A percentile compares a stretch with the other conserved stretches of the same genome.
phyloP scores from a whole-genome alignment of 2,888 invertebrate species.

The Sphaeridia pumilis region DNA sequence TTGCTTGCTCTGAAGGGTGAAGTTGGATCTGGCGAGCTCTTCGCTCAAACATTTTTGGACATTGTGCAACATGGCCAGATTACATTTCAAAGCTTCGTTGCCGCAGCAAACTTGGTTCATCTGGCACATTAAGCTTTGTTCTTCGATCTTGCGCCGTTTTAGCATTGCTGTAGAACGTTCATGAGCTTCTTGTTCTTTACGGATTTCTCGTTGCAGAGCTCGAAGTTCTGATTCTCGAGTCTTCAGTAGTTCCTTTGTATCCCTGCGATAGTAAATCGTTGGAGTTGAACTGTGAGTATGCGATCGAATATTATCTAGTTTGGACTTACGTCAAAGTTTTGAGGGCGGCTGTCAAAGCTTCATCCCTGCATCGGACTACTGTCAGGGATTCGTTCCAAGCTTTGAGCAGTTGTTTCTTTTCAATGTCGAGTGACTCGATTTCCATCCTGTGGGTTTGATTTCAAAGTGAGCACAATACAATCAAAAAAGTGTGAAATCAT shows the following conservation, averaged over 20 bases:
- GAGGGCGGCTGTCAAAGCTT: conserved; percentile 31
- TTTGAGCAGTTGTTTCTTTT: conserved; percentile 32
- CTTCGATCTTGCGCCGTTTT: conserved; percentile 30
- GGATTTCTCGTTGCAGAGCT: conserved; percentile 24
- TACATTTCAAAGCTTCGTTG: conserved; percentile 18
- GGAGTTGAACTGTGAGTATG: too few relatives aligned
- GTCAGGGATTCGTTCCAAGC: conserved; percentile 36
- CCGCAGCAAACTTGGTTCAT: conserved; percentile 16
- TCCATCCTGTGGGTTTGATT: conserved; percentile 19
- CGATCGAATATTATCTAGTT: not conserved
- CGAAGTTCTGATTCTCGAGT: conserved; percentile 28
- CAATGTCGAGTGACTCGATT: conserved; percentile 35
- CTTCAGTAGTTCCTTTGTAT: conserved; percentile 23
- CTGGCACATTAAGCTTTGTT: conserved; percentile 25
- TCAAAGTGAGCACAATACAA: not conserved
- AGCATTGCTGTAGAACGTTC: conserved; percentile 28
- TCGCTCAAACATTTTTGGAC: conserved; percentile 20
- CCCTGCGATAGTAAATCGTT: conserved; percentile 4
- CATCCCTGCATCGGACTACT: conserved; percentile 32
- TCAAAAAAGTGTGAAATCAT: not conserved
- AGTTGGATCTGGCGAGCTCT: conserved; percentile 42
- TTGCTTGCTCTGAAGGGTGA: conserved; percentile 42
- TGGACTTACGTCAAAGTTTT: conserved; percentile 22
- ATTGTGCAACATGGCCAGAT: conserved; percentile 21
- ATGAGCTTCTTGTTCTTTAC: conserved; percentile 31